A percentile compares a stretch with the other conserved stretches of the same genome.
Evolutionary conservation across 2,797 vertebrate species (phyloP).

Genomic region (Pogoniulus pusillus): DNA sequence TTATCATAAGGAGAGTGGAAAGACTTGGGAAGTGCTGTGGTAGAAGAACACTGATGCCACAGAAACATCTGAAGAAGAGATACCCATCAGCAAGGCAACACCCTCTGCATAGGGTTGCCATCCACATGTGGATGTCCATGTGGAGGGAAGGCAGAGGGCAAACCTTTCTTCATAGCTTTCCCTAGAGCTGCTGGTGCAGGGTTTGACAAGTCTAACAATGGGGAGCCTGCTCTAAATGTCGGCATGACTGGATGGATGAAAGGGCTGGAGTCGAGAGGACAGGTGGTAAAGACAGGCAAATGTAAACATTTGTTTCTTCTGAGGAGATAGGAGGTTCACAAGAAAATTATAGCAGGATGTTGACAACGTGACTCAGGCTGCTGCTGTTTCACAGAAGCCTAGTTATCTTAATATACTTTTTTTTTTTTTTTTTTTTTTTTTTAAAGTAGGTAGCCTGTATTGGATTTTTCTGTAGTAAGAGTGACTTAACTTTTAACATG

Average conservation of each 20-base stretch:
- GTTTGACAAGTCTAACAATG: neutral
- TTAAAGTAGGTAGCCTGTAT: neutral
- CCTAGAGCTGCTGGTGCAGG: accelerated
- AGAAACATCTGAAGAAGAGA: neutral
- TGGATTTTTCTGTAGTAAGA: neutral
- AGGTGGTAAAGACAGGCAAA: accelerated
- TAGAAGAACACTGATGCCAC: neutral
- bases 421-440: too few relatives aligned
- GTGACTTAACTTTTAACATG: neutral
- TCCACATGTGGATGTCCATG: neutral
- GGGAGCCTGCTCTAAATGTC: neutral
- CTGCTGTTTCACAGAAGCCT: neutral
- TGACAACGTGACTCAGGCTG: neutral
- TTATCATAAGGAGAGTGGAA: neutral
- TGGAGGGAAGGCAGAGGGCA: neutral
- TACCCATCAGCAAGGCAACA: neutral
- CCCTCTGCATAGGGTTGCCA: neutral
- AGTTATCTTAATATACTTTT: neutral
- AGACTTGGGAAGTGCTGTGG: neutral
- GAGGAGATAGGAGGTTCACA: neutral
- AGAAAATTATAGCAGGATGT: neutral
- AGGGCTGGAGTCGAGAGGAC: neutral
- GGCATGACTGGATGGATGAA: neutral
- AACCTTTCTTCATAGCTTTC: neutral
- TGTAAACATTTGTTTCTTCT: neutral